Conservation (phyloP, 2,113 vertebrate species). For the Melanerpes formicivorus region DNA sequence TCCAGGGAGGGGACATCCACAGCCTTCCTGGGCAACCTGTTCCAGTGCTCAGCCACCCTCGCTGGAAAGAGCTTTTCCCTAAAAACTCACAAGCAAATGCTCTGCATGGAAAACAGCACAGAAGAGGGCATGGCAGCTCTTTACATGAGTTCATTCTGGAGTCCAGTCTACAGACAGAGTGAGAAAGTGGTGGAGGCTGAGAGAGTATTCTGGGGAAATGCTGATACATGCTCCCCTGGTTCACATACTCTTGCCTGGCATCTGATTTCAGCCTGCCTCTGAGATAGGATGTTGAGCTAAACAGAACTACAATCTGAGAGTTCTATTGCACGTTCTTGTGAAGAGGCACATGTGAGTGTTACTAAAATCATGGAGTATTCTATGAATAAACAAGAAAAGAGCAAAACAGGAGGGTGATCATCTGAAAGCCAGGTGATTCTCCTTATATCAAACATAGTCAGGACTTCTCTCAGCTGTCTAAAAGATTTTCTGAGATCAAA, state of each 20-base stretch:
- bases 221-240: background rate
- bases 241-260: background rate
- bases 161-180: background rate
- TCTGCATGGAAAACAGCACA: background rate
- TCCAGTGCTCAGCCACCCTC: too few relatives aligned
- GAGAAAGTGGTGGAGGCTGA: background rate
- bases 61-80: too few relatives aligned
- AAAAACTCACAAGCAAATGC: background rate
- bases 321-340: background rate
- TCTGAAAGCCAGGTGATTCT: background rate
- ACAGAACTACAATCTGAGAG: background rate
- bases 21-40: too few relatives aligned
- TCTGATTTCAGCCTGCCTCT: background rate
- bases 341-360: background rate
- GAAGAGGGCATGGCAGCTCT: background rate
- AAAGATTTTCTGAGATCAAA: background rate
- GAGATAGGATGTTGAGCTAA: background rate
- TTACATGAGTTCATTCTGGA: background rate
- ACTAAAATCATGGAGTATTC: background rate
- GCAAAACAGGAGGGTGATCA: background rate
- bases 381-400: background rate
- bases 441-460: background rate
- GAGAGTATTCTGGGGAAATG: background rate
- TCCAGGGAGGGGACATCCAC: too few relatives aligned
- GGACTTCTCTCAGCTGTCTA: background rate